A percentile compares a stretch with the other conserved stretches of the same genome.
Conservation (phyloP, 2,113 vertebrate genomes). For the Neolamprologus longior region DNA sequence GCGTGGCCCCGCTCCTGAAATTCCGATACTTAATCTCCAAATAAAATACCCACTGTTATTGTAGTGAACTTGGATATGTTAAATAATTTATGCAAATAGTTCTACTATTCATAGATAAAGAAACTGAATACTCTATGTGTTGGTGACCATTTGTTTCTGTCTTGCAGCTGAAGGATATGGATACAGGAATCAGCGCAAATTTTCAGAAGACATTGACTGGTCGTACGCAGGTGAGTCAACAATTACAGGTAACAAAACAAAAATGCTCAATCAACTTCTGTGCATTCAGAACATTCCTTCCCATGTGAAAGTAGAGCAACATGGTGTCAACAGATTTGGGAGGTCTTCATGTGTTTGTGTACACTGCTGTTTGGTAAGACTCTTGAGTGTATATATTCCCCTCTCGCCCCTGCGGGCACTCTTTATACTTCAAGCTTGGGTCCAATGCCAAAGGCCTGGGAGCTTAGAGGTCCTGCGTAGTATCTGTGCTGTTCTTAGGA, state of each 20-base stretch:
- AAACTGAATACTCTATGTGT: neutral
- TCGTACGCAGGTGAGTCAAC: conserved; percentile 86
- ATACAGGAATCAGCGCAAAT: conserved; percentile 87
- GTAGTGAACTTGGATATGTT: neutral
- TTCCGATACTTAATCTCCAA: neutral
- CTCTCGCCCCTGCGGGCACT: neutral
- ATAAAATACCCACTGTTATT: neutral
- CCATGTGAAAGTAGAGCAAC: neutral
- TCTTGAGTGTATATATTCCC: neutral
- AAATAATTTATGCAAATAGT: neutral
- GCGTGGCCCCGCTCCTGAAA: neutral
- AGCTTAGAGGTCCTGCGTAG: neutral
- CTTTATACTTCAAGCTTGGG: neutral
- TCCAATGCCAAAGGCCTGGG: neutral
- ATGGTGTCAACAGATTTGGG: neutral
- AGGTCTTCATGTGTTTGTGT: neutral
- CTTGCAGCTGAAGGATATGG: conserved; percentile 74
- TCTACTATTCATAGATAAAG: neutral
- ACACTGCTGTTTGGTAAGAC: neutral
- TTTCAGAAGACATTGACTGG: conserved; percentile 92
- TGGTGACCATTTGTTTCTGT: conserved; percentile 1
- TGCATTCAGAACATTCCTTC: neutral
- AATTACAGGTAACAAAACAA: neutral
- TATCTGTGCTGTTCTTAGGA: neutral
- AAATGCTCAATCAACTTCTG: neutral